Conservation (phyloP, 2,797 vertebrate species). For the Otus scops region DNA sequence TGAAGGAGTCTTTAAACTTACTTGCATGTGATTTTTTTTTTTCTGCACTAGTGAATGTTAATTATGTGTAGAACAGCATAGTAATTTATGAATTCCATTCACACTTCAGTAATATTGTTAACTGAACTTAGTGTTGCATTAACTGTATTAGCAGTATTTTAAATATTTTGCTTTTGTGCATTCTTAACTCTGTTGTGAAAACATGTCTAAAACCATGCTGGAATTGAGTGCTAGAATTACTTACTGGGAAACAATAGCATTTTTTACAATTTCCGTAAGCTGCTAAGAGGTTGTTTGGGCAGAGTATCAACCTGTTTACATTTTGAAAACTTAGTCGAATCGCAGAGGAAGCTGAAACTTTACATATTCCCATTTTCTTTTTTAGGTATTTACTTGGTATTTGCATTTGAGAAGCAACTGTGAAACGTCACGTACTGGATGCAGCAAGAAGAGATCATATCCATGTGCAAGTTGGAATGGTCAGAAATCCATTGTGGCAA, state of each 20-base stretch:
- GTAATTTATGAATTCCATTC: not conserved
- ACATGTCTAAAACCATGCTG: not conserved
- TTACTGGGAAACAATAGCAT: not conserved
- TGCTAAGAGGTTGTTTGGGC: not conserved
- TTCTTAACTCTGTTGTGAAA: not conserved
- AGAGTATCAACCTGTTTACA: not conserved
- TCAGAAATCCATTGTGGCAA: slow-evolving; percentile 58
- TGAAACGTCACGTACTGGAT: slow-evolving; percentile 30
- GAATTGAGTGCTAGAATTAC: not conserved
- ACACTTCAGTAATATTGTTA: not conserved
- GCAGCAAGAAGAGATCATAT: slow-evolving; percentile 11
- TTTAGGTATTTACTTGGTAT: slow-evolving; percentile 93
- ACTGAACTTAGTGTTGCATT: not conserved
- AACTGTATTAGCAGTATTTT: not conserved
- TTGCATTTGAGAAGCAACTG: slow-evolving; percentile 91
- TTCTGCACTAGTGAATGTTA: not conserved
- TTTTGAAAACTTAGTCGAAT: not conserved
- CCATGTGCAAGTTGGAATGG: slow-evolving; percentile 23
- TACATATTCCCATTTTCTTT: not conserved
- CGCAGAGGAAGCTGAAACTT: not conserved
- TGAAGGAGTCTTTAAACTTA: not conserved
- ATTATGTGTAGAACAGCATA: not conserved
- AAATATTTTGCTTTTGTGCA: not conserved
- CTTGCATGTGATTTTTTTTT: not conserved
- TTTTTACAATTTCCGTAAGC: not conserved